A percentile compares a stretch with the other conserved stretches of the same genome.
These are phyloP conservation scores for Oreocharis arfaki DNA, from an alignment of 2,113 vertebrate genomes.

Conservation along the genomic window DNA sequence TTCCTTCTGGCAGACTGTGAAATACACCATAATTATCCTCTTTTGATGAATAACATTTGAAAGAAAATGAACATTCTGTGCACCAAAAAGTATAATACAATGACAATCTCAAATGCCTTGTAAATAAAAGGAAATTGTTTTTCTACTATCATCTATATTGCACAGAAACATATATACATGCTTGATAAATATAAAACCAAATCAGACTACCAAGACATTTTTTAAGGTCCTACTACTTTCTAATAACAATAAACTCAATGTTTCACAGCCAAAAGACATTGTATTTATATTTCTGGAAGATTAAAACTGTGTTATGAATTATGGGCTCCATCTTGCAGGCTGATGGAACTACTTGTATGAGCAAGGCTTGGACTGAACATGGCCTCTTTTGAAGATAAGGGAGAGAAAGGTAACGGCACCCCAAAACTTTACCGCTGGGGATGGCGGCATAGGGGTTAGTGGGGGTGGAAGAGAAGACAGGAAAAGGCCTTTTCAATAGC, in stretches of 20 bases:
- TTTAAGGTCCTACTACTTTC: constrained; percentile 2
- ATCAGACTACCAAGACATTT: background rate
- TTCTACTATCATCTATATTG: constrained; percentile 47
- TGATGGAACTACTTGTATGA: background rate
- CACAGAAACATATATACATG: background rate
- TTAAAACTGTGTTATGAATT: background rate
- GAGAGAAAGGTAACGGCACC: background rate
- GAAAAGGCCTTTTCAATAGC: background rate
- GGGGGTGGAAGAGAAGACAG: background rate
- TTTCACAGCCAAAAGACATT: background rate
- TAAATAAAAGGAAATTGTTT: constrained; percentile 74
- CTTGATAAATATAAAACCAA: constrained; percentile 46
- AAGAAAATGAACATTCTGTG: constrained; percentile 62
- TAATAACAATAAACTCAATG: constrained; percentile 13
- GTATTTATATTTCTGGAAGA: constrained; percentile 4
- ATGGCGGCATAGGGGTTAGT: fast-evolving
- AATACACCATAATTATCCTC: constrained; percentile 73
- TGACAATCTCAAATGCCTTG: constrained; percentile 60
- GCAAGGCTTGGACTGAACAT: background rate
- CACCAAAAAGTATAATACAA: constrained; percentile 63
- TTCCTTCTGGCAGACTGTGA: constrained; percentile 74
- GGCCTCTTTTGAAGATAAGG: background rate
- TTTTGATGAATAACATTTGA: constrained; percentile 67
- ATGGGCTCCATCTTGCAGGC: background rate
- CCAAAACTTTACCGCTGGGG: background rate